Conservation (phyloP, 2,888 invertebrate genomes). For the Molorchus minor region DNA sequence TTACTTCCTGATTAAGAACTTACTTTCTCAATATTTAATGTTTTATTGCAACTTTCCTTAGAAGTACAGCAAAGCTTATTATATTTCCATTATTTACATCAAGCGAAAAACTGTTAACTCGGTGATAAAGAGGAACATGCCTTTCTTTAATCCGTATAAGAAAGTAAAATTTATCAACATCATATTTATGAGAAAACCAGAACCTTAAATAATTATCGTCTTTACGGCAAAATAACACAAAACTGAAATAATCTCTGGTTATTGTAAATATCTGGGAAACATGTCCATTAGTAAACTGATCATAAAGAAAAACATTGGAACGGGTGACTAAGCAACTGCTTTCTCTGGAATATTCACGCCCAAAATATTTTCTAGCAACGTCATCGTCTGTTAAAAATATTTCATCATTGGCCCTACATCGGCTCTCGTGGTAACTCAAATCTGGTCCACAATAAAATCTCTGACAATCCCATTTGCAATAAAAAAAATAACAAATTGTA, state of each 20-base stretch:
- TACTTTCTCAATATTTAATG: background rate
- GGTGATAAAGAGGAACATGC: background rate
- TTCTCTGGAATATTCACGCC: background rate
- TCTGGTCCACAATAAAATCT: conserved; percentile 10
- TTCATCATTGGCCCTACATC: conserved; percentile 2
- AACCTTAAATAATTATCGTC: conserved; percentile 3
- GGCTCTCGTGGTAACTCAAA: conserved; percentile 5
- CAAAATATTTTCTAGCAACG: background rate
- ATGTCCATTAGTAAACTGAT: background rate
- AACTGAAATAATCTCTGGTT: conserved; percentile 8
- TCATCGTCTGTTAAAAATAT: background rate
- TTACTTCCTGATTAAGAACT: background rate
- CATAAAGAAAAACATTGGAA: background rate
- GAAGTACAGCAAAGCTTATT: background rate
- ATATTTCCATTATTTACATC: conserved; percentile 1
- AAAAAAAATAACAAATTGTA: background rate
- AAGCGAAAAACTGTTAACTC: conserved; percentile 9
- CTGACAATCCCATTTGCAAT: conserved; percentile 3
- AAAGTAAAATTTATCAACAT: conserved; percentile 1
- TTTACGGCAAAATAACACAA: background rate
- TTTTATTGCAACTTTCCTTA: conserved; percentile 1
- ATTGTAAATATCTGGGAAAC: background rate
- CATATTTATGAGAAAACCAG: conserved; percentile 7
- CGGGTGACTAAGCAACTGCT: background rate
- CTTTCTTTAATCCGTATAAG: conserved; percentile 2